These are phyloP conservation scores for Lepisosteus osseus DNA, from an alignment of 2,113 vertebrate genomes.

Conservation along the genomic window DNA sequence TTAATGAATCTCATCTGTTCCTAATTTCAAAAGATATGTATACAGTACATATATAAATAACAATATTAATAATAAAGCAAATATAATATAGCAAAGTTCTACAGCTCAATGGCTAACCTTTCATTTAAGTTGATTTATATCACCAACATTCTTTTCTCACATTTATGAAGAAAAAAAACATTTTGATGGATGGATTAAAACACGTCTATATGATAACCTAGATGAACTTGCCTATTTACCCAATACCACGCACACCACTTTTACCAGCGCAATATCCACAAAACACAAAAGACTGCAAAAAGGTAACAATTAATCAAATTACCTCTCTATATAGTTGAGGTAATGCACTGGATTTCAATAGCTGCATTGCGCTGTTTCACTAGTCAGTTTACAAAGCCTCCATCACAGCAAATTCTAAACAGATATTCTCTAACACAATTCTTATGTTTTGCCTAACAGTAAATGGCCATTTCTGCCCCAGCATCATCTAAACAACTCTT, in stretches of 20 bases:
- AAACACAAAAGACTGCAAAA: not conserved
- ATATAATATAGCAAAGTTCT: no score
- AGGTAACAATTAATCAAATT: constrained; percentile 7
- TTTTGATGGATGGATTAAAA: not conserved
- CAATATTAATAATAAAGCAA: no score
- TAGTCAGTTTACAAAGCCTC: constrained; percentile 45
- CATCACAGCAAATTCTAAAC: constrained; percentile 60
- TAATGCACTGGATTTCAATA: constrained; percentile 38
- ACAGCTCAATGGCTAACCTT: not conserved
- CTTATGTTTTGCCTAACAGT: constrained; percentile 71
- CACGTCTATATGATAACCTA: not conserved
- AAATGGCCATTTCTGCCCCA: constrained; percentile 69
- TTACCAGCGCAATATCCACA: no score
- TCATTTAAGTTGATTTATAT: no score
- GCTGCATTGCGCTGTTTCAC: constrained; percentile 44
- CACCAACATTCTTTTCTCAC: no score
- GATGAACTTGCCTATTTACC: not conserved
- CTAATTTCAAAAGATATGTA: no score
- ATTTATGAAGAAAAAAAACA: no score
- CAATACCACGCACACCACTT: not conserved
- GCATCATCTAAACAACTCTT: constrained; percentile 81
- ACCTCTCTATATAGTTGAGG: constrained; percentile 13
- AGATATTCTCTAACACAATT: constrained; percentile 67
- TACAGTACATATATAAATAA: no score
- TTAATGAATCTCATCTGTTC: no score